Conservation (phyloP, 2,797 vertebrate genomes). For the Channa striata region DNA sequence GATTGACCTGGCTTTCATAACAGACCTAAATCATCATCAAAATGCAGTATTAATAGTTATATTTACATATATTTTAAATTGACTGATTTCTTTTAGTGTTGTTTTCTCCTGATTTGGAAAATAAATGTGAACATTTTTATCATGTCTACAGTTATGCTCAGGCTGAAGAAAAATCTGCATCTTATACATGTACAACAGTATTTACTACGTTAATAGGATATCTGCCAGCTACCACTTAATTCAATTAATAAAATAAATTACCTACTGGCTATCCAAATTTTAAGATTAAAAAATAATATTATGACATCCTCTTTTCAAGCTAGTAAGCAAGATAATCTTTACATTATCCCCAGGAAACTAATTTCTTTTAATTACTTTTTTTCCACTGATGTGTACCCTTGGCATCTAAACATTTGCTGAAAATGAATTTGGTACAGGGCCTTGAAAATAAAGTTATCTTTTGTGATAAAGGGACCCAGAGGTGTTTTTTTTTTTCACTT, state of each 20-base stretch:
- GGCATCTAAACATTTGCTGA: slow-evolving; percentile 15
- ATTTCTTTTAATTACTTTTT: slow-evolving; percentile 26
- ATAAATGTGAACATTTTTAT: not conserved
- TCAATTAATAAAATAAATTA: slow-evolving; percentile 16
- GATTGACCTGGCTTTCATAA: not conserved
- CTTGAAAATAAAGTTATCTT: slow-evolving; percentile 10
- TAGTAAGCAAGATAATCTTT: slow-evolving; percentile 46
- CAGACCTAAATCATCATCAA: slow-evolving; percentile 8
- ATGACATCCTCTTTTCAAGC: slow-evolving; percentile 26
- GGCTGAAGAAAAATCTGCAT: not conserved
- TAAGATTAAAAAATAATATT: slow-evolving; percentile 6
- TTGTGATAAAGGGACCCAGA: not conserved
- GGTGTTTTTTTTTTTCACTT: slow-evolving; percentile 9
- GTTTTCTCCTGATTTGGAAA: not conserved
- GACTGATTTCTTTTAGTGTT: not conserved
- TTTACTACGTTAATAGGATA: slow-evolving; percentile 13
- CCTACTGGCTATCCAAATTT: slow-evolving; percentile 16
- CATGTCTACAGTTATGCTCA: not conserved
- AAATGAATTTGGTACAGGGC: slow-evolving; percentile 5
- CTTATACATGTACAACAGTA: not conserved
- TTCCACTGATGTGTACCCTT: slow-evolving; percentile 2
- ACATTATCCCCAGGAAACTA: slow-evolving; percentile 14
- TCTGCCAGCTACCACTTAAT: slow-evolving; percentile 1
- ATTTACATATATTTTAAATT: not conserved
- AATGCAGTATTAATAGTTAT: not conserved